phyloP scores from a whole-genome alignment of 1,140 invertebrate genomes.

The Hylaeus anthracinus region DNA sequence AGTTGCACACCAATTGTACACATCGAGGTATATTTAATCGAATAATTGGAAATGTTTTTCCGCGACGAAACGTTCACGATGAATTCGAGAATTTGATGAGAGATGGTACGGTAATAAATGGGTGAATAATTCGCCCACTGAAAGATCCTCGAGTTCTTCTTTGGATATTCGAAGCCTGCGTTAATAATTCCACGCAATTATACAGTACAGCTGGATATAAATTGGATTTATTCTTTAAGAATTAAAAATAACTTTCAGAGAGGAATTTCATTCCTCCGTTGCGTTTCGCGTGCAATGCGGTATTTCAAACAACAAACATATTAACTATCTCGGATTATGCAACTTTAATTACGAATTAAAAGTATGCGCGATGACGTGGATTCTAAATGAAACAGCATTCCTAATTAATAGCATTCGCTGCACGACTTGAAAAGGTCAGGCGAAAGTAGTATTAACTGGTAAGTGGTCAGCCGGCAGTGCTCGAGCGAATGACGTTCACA shows the following conservation, averaged over 20 bases:
- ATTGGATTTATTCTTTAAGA: neutral
- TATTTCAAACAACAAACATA: neutral
- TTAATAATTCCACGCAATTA: constrained; percentile 7
- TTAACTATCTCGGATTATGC: neutral
- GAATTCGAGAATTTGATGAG: neutral
- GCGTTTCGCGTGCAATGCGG: neutral
- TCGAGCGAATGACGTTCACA: too few species aligned
- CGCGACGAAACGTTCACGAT: neutral
- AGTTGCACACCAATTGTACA: neutral
- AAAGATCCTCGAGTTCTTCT: neutral
- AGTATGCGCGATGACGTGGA: neutral
- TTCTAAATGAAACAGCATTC: neutral
- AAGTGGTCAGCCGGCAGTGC: neutral
- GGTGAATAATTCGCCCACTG: constrained; percentile 3
- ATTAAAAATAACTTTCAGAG: neutral
- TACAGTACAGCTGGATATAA: neutral
- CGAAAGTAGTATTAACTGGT: neutral
- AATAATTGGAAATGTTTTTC: constrained; percentile 9
- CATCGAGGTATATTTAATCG: neutral
- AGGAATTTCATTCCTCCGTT: neutral
- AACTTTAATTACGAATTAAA: neutral
- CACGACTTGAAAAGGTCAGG: neutral
- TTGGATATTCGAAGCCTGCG: neutral
- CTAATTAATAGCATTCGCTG: neutral
- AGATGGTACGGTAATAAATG: neutral